These are phyloP conservation scores for Malthinus flaveolus DNA, from an alignment of 2,888 invertebrate genomes.

Conservation along the genomic window DNA sequence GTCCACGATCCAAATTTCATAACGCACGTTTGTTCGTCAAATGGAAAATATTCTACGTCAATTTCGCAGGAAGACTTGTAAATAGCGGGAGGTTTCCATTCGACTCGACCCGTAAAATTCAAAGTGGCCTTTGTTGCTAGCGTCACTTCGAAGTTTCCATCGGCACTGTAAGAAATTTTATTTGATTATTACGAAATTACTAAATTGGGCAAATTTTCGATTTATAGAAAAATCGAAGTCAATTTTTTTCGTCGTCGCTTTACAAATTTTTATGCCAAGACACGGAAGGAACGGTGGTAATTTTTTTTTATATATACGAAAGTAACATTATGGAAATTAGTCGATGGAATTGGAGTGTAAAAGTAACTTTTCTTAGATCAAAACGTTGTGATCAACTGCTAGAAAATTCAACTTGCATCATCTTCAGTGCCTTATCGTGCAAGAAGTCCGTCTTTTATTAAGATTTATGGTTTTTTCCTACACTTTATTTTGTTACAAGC, in stretches of 20 bases:
- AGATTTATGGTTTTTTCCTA: constrained; percentile 14
- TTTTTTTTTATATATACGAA: no score
- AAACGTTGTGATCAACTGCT: constrained; percentile 6
- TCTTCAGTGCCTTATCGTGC: constrained; percentile 7
- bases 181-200: background rate
- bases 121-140: constrained; percentile 80
- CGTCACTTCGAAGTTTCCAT: constrained; percentile 84
- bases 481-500: background rate
- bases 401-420: constrained; percentile 14
- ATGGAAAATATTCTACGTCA: constrained; percentile 84
- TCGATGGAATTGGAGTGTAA: no score
- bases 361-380: constrained; percentile 15
- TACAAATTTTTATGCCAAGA: no score
- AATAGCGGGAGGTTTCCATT: constrained; percentile 91
- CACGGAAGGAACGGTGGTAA: no score
- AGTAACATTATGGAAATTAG: no score
- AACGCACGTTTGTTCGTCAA: constrained; percentile 84
- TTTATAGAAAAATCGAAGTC: no score
- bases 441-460: constrained; percentile 7
- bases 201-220: no score
- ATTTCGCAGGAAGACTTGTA: constrained; percentile 89
- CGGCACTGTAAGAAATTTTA: constrained; percentile 62
- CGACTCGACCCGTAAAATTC: constrained; percentile 79
- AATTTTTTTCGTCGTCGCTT: no score
- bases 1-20: constrained; percentile 89